These are phyloP conservation scores for Drymodes brunneopygia DNA, from an alignment of 2,113 vertebrate species.

Conservation along the genomic window DNA sequence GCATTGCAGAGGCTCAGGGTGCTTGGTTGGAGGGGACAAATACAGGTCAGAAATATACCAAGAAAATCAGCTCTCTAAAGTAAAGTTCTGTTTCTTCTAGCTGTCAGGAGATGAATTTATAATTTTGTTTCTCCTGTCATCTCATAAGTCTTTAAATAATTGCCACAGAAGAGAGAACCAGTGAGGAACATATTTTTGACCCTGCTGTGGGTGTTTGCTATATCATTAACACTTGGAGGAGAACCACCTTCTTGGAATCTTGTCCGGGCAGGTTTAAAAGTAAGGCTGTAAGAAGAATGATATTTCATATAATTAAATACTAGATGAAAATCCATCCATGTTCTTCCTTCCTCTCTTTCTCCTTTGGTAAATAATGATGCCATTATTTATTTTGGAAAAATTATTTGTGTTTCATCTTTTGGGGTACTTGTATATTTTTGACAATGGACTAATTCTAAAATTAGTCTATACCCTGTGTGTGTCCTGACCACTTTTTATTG, in stretches of 20 bases:
- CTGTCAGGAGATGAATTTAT: not conserved
- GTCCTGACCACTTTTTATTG: not conserved
- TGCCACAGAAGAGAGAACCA: not conserved
- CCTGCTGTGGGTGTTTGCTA: conserved; percentile 31
- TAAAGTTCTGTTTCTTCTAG: not conserved
- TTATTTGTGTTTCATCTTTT: not conserved
- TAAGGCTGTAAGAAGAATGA: not conserved
- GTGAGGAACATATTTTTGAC: not conserved
- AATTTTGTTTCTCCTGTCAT: not conserved
- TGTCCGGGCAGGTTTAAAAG: conserved; percentile 41
- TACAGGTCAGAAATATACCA: not conserved
- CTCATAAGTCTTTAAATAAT: not conserved
- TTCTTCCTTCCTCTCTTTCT: not conserved
- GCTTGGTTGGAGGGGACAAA: not conserved
- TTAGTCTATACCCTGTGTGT: not conserved
- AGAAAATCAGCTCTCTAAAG: not conserved
- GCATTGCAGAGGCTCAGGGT: not conserved
- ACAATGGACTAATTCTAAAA: not conserved
- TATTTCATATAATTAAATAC: not conserved
- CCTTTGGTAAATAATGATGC: not conserved
- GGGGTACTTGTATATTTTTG: not conserved
- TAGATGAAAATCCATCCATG: not conserved
- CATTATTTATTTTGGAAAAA: not conserved
- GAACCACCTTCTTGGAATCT: conserved; percentile 9
- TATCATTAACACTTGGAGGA: conserved; percentile 47